Conservation (phyloP, 2,888 invertebrate genomes). For the Gandaritis pyraliata region DNA sequence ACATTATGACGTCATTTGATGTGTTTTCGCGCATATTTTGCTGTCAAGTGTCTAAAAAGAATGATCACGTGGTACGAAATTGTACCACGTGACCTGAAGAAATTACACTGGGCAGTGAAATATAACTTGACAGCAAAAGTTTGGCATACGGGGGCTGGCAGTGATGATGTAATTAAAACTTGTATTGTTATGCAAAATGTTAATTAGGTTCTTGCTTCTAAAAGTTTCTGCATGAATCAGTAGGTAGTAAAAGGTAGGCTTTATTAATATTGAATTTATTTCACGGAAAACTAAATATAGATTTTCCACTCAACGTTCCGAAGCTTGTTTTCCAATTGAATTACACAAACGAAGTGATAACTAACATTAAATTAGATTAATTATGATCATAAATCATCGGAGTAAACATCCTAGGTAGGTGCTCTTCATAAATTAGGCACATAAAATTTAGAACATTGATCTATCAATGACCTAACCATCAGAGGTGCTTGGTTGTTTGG, state of each 20-base stretch:
- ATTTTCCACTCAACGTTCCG: background rate
- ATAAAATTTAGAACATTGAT: slow-evolving; percentile 35
- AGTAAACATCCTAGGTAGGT: slow-evolving; percentile 15
- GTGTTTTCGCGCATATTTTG: no score
- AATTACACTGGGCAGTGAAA: no score
- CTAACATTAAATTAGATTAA: slow-evolving; percentile 12
- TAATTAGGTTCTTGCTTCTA: background rate
- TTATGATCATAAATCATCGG: slow-evolving; percentile 16
- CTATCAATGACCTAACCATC: slow-evolving; percentile 51
- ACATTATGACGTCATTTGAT: no score
- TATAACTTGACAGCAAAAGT: no score
- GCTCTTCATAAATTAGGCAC: slow-evolving; percentile 18
- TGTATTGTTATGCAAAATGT: background rate
- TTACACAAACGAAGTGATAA: background rate
- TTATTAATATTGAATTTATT: slow-evolving; percentile 2
- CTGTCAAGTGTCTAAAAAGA: no score
- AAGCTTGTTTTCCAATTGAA: background rate
- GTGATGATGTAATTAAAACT: slow-evolving; percentile 12
- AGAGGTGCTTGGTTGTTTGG: slow-evolving; percentile 35
- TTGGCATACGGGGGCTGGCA: background rate
- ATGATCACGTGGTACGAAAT: no score
- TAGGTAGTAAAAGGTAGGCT: no score
- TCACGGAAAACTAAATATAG: background rate
- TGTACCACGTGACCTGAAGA: no score
- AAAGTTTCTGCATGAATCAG: slow-evolving; percentile 4